Evolutionary conservation across 2,113 vertebrate species (phyloP), one percentile per base, ranked within the genome.

Genomic region (Calcarius ornatus): DNA sequence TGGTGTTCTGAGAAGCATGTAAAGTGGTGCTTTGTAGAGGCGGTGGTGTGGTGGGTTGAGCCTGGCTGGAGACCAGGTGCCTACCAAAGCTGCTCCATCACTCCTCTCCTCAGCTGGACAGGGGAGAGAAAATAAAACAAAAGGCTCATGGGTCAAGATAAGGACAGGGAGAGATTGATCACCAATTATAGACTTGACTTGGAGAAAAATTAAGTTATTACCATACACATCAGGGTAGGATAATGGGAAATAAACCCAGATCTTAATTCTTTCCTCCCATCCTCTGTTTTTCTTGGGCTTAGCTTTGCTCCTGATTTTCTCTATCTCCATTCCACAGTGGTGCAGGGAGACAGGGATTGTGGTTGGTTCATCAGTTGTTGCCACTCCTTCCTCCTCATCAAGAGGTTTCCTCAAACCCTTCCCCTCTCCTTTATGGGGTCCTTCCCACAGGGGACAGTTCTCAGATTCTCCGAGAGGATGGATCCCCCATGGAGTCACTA

Each of bases 21-120:
- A 47, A 95, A 96, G 88, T 83, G 68, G 81, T 97, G 87, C 87
- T 96, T 96, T 97, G 91, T 96, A 96, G 90, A 94, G 83, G 65
- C 5, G 12, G 63, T 86, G 76, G 28, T 81, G 48, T 70, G 33
- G 48, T 69, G 48, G 69, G 50, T 38, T 81, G 83, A 51, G 37
- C 50, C 69, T 81, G 83, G 56, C 70, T 50, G 37, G 69, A 43
- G 56, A 43, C 20, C 69, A 76, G 83, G 56, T 57, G 14, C 71
- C 48, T 21, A 31, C 33, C 50, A 69, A 92, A 70, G 83, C 63
- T 76, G 56, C 63, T 92, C 63, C n/a, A 27, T 70, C 8, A 30
- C 42, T 86, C 33, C 31, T 61, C 61, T 68, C 76, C 50, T 86
- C 77, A 63, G 69, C 68, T 86, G 90, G 77, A 81, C 63, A 31